These are phyloP conservation scores for Drosophila villosipedis DNA, from an alignment of 2,888 invertebrate species.

Conservation along the genomic window DNA sequence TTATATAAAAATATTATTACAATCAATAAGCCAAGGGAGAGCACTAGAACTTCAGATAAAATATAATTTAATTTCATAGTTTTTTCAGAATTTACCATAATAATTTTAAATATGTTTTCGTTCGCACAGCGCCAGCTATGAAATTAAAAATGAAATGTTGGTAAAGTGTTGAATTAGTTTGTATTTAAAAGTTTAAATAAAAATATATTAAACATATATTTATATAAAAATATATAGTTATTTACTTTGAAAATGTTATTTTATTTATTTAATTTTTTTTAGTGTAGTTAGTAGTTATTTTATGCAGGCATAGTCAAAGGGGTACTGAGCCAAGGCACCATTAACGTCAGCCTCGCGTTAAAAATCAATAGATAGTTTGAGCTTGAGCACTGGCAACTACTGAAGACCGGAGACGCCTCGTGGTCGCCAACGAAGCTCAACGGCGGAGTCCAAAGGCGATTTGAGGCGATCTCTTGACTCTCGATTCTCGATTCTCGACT, in stretches of 20 bases:
- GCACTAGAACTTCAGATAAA: neutral
- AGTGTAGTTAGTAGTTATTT: conserved; percentile 34
- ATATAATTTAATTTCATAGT: neutral
- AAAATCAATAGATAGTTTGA: conserved; percentile 85
- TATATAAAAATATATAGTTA: too few species aligned
- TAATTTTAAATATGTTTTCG: neutral
- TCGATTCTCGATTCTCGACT: conserved; percentile 8
- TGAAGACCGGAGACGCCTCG: conserved; percentile 36
- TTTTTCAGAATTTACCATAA: neutral
- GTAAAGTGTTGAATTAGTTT: neutral
- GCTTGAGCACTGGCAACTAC: conserved; percentile 75
- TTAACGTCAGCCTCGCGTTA: conserved; percentile 85
- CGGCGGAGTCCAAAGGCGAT: conserved; percentile 23
- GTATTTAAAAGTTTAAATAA: neutral
- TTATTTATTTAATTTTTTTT: neutral
- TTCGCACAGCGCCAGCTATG: neutral
- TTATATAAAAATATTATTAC: neutral
- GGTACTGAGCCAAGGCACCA: conserved; percentile 61
- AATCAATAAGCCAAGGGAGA: neutral
- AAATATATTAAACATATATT: too few species aligned
- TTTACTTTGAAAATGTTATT: too few species aligned
- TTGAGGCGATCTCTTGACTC: conserved; percentile 22
- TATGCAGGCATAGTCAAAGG: conserved; percentile 8
- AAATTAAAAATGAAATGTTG: neutral
- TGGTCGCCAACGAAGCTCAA: conserved; percentile 56